phyloP scores from a whole-genome alignment of 2,113 vertebrate species.

The Gorilla gorilla region DNA sequence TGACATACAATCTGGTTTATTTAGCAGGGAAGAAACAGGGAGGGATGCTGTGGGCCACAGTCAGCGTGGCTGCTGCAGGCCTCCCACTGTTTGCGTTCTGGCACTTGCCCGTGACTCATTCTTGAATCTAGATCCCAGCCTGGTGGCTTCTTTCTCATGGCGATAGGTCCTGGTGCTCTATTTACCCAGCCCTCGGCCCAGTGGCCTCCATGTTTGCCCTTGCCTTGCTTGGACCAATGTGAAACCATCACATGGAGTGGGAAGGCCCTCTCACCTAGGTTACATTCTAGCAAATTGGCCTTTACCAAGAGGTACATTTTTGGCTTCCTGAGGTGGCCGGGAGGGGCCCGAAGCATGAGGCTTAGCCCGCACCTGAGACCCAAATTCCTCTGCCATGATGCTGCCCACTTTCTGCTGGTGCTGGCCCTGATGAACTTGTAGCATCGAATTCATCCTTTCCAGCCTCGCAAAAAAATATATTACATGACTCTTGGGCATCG shows the following conservation, averaged over 20 bases:
- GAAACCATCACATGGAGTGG: not conserved
- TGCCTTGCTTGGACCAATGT: not conserved
- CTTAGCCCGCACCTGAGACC: not conserved
- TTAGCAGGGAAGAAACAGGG: not conserved
- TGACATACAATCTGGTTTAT: not conserved
- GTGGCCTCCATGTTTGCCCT: not conserved
- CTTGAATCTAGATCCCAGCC: not conserved
- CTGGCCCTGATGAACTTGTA: not conserved
- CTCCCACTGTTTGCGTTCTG: not conserved
- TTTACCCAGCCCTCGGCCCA: not conserved
- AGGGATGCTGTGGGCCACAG: not conserved
- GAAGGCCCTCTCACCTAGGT: not conserved
- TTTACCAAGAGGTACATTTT: not conserved
- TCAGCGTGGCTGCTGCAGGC: not conserved
- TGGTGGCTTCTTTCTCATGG: constrained; percentile 11
- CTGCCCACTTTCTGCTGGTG: not conserved
- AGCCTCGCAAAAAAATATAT: not conserved
- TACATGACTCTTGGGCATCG: not conserved
- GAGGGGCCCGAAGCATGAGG: not conserved
- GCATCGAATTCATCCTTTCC: not conserved
- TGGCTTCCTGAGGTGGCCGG: not conserved
- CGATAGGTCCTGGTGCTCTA: not conserved
- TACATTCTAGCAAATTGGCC: not conserved
- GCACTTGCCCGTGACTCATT: not conserved
- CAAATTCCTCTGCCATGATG: not conserved